These are phyloP conservation scores for Epicampocera succincta DNA, from an alignment of 2,888 invertebrate genomes.

Conservation along the genomic window DNA sequence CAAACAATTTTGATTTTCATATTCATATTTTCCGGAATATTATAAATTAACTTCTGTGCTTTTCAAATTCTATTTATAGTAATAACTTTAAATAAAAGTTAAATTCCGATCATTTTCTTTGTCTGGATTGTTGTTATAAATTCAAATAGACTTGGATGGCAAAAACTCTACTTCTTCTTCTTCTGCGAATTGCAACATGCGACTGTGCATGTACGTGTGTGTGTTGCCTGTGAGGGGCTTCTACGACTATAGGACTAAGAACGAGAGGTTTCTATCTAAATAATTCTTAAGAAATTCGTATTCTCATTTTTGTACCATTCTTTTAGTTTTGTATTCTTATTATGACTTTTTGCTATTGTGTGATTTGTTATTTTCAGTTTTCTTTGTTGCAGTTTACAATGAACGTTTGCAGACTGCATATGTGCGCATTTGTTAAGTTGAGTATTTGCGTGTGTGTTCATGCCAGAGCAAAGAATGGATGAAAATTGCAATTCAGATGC, in stretches of 20 bases:
- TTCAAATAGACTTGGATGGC: too few species aligned
- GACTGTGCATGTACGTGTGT: not conserved
- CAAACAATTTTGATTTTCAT: too few species aligned
- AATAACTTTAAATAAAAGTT: too few species aligned
- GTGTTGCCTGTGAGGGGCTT: constrained; percentile 8
- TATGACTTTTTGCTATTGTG: constrained; percentile 30
- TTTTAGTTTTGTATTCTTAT: constrained; percentile 17
- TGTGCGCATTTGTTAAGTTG: constrained; percentile 20
- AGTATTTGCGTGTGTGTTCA: constrained; percentile 30
- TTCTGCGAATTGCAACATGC: not conserved
- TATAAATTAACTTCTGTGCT: too few species aligned
- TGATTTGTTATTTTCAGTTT: constrained; percentile 56
- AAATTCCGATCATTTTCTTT: too few species aligned
- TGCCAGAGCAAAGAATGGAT: constrained; percentile 20
- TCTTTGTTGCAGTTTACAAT: constrained; percentile 30
- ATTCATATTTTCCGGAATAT: too few species aligned
- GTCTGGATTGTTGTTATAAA: too few species aligned
- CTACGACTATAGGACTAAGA: too few species aligned
- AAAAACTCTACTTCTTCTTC: too few species aligned
- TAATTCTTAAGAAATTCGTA: constrained; percentile 39
- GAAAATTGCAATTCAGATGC: constrained; percentile 46
- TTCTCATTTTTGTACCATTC: constrained; percentile 13
- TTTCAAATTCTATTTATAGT: too few species aligned
- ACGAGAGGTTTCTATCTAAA: constrained; percentile 34
- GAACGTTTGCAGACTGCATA: not conserved